Conservation (phyloP, 2,797 vertebrate genomes). For the Chelon auratus region DNA sequence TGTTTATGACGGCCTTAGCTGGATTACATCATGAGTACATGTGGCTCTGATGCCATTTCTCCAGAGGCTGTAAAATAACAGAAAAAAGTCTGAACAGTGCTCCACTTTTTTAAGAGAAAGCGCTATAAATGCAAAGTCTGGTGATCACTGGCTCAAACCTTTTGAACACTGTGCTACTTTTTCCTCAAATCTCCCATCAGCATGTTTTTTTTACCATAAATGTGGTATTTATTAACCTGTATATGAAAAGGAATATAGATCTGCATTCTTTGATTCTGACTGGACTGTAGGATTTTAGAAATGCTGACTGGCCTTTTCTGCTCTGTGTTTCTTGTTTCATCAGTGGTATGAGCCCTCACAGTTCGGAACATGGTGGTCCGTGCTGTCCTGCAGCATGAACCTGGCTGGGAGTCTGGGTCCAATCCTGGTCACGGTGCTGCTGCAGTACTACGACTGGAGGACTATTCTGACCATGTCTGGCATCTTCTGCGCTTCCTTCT, state of each 20-base stretch:
- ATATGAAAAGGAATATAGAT: not conserved
- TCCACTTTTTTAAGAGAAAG: not conserved
- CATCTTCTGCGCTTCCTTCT: constrained; percentile 85
- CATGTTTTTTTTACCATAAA: not conserved
- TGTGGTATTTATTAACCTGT: too few relatives aligned
- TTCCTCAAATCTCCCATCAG: not conserved
- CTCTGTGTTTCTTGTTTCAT: constrained; percentile 3
- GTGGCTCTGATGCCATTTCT: constrained; percentile 10
- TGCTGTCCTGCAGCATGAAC: constrained; percentile 98
- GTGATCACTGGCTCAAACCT: not conserved
- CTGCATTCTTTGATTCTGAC: not conserved
- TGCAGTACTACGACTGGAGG: constrained; percentile 94
- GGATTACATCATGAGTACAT: constrained; percentile 24
- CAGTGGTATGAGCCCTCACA: constrained; percentile 99
- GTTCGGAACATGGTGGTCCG: constrained; percentile 98
- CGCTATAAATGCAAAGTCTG: not conserved
- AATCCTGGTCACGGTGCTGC: constrained; percentile 89
- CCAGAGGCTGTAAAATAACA: constrained; percentile 3
- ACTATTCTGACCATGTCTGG: constrained; percentile 90
- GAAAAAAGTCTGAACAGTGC: not conserved
- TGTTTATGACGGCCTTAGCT: constrained; percentile 25
- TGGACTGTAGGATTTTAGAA: not conserved
- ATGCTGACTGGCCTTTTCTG: not conserved
- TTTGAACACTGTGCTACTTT: not conserved
- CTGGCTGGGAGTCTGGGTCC: constrained; percentile 95